Base-by-base conservation (phyloP, 2,888 invertebrate genomes). In the Serripes groenlandicus region DNA sequence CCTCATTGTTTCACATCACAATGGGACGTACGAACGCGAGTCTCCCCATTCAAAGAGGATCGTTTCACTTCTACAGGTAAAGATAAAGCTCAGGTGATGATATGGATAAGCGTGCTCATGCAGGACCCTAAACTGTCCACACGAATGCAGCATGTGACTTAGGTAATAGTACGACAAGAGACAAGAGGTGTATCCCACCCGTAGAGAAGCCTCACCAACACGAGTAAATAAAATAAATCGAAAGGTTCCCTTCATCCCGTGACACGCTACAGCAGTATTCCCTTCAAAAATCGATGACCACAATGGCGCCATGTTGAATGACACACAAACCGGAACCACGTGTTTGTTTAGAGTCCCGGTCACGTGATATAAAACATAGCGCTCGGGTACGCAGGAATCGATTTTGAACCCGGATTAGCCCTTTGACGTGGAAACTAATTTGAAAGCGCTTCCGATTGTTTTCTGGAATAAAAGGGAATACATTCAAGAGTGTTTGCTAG, bases 291-390 rank as follows among this genome's bases (percentile, higher is more conserved):
- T 81, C 83, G 76, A 83, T 86, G n/a, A 18, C 42, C 58, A 81
- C 81, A 85, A 81, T 64, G 58, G 56, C 56, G 60, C 62, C 72
- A 80, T 83, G 83, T 83, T 58, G 71, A 78, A 76, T 82, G 83
- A 86, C 81, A 81, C 83, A 75, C 75, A 76, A 78, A 86, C 86
- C 86, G 86, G 86, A 86, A 81, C 62, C 81, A 83, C 81, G 83
- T 86, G 83, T 86, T 86, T 86, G 86, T 86, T 78, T 78, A 58
- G 81, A 79, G 81, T 75, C 60, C 76, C 81, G 83, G 78, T 86
- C 86, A 86, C 81, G 86, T 86, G 86, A 83, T 66, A 21, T 68
- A 58, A 42, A 81, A 83, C 73, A 83, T 74, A 76, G 83, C 81
- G 78, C 26, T 58, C 60, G 70, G 76, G 86, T 83, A 79, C 82